Conservation (phyloP, 2,888 invertebrate species). For the Synanthedon andrenaeformis region DNA sequence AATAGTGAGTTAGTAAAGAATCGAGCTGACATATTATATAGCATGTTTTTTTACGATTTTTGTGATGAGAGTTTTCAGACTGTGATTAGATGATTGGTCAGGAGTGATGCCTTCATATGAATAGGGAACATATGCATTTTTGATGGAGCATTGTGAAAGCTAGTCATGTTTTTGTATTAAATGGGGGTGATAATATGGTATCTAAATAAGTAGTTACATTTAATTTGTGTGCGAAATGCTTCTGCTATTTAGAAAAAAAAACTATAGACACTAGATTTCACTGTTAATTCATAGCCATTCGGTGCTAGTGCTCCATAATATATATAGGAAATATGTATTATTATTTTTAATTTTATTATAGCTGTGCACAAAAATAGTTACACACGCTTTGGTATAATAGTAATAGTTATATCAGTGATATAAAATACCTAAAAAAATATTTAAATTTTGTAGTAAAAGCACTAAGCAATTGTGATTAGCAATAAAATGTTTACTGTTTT, state of each 20-base stretch:
- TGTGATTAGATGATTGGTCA: neutral
- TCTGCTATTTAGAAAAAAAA: neutral
- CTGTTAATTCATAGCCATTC: constrained; percentile 38
- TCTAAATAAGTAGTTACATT: neutral
- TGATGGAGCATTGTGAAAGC: neutral
- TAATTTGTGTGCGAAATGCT: neutral
- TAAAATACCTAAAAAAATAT: too few relatives aligned
- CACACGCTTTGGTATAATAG: too few relatives aligned
- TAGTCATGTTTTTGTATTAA: neutral
- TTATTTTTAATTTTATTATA: constrained; percentile 36
- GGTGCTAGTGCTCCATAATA: constrained; percentile 52
- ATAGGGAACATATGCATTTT: neutral
- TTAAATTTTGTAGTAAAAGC: neutral
- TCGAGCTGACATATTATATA: too few relatives aligned
- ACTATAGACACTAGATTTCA: constrained; percentile 14
- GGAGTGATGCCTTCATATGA: too few relatives aligned
- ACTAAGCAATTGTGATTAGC: neutral
- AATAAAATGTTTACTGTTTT: too few relatives aligned
- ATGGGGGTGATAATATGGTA: neutral
- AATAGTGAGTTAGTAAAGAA: too few relatives aligned
- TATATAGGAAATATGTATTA: constrained; percentile 12
- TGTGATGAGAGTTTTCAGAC: too few relatives aligned
- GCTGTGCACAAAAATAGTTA: neutral
- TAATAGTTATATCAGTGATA: too few relatives aligned
- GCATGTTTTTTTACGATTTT: too few relatives aligned